phyloP scores from a whole-genome alignment of 2,797 vertebrate species.

The Paramormyrops hopkinsi region DNA sequence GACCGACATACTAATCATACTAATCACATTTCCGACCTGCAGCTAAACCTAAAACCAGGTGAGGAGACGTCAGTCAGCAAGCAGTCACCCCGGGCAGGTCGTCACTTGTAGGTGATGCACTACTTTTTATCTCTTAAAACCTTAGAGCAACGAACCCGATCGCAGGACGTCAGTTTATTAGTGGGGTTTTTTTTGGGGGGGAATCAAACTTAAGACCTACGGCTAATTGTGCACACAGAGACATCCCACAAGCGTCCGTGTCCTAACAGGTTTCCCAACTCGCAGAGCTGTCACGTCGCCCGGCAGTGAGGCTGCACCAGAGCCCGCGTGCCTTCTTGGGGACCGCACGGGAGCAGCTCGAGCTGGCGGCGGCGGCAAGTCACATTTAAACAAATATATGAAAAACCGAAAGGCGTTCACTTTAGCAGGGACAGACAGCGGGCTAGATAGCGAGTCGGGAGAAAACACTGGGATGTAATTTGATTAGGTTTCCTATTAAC shows the following conservation, averaged over 20 bases:
- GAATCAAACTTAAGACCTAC: neutral
- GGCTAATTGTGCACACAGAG: neutral
- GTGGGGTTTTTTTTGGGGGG: neutral
- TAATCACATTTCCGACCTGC: neutral
- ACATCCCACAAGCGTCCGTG: neutral
- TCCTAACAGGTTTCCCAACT: neutral
- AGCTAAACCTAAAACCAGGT: neutral
- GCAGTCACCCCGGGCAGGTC: neutral
- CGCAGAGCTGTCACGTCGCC: neutral
- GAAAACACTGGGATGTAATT: slow-evolving; percentile 6
- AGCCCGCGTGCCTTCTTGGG: neutral
- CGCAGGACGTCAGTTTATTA: neutral
- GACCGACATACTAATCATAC: neutral
- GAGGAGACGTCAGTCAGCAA: neutral
- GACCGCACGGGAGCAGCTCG: neutral
- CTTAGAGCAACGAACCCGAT: neutral
- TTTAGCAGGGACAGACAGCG: neutral
- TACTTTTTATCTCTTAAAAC: neutral
- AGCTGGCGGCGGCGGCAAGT: neutral
- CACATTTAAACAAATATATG: neutral
- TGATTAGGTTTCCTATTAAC: slow-evolving; percentile 18
- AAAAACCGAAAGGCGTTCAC: neutral
- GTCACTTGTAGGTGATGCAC: neutral
- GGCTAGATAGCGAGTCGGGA: neutral
- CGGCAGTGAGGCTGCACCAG: neutral